Conservation (phyloP, 2,113 vertebrate species). For the Lasiurus cinereus region DNA sequence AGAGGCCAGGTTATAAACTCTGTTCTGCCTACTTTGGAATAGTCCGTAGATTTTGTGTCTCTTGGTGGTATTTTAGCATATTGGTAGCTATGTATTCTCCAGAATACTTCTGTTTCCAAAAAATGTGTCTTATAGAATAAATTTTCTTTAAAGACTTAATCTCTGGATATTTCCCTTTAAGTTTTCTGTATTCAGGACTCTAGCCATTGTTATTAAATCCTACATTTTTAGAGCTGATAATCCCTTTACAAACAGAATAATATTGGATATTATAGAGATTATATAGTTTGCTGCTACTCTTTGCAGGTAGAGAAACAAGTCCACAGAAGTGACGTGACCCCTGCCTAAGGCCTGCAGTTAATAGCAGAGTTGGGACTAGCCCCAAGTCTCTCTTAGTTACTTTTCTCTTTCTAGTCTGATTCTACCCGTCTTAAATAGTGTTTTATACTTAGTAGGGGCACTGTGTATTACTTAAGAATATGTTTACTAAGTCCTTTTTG, state of each 20-base stretch:
- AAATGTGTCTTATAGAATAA: conserved; percentile 23
- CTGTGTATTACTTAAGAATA: conserved; percentile 16
- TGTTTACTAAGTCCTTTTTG: conserved; percentile 42
- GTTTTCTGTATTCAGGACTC: conserved; percentile 30
- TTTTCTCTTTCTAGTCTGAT: background rate
- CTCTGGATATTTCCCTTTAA: background rate
- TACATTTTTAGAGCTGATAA: background rate
- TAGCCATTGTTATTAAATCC: conserved; percentile 11
- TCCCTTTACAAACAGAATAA: background rate
- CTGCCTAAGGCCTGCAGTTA: background rate
- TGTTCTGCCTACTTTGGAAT: background rate
- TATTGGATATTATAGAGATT: background rate
- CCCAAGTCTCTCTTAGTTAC: background rate
- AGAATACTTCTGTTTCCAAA: background rate
- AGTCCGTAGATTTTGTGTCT: background rate
- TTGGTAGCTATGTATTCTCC: conserved; percentile 34
- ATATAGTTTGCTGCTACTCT: background rate
- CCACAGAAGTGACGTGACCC: background rate
- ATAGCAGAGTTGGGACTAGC: background rate
- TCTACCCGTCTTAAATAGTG: background rate
- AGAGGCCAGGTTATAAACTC: background rate
- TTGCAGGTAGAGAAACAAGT: background rate
- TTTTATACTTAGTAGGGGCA: background rate
- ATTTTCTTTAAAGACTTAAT: conserved; percentile 38
- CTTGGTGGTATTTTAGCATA: background rate